Evolutionary conservation across 1,140 invertebrate genomes (phyloP).

Genomic region (Littorina saxatilis): DNA sequence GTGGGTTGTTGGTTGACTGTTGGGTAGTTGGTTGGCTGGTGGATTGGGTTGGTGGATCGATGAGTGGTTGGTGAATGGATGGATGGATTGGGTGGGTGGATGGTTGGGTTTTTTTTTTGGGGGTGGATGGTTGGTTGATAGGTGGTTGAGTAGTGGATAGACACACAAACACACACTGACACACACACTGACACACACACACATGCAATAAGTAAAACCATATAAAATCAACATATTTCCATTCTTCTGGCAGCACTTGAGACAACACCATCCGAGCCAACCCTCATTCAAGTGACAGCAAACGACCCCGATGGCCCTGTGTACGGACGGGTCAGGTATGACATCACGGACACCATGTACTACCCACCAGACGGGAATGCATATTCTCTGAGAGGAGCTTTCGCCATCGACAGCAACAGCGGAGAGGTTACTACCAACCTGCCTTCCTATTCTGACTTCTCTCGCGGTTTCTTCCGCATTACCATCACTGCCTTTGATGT

Average conservation of each 20-base stretch:
- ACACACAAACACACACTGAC: too few species aligned
- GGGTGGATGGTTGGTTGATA: neutral
- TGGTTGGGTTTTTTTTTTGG: too few species aligned
- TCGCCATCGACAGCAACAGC: constrained; percentile 46
- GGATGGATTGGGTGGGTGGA: too few species aligned
- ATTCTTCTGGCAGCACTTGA: constrained; percentile 41
- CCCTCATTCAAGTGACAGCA: constrained; percentile 40
- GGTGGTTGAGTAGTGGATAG: neutral
- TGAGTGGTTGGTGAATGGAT: too few species aligned
- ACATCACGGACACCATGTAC: constrained; percentile 43
- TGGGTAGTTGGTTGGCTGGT: too few species aligned
- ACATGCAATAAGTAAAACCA: too few species aligned
- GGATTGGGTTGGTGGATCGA: too few species aligned
- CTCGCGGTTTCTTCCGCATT: constrained; percentile 52
- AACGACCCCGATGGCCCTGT: constrained; percentile 42
- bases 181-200: too few species aligned
- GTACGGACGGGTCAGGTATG: constrained; percentile 47
- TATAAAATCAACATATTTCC: neutral
- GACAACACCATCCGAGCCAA: constrained; percentile 31
- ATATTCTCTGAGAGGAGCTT: constrained; percentile 43
- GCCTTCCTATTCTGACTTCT: constrained; percentile 50
- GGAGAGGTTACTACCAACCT: constrained; percentile 46
- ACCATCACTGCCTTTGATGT: constrained; percentile 46
- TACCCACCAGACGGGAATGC: constrained; percentile 33
- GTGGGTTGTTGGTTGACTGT: too few species aligned